Base-by-base conservation (phyloP, 1,140 invertebrate genomes). In the Hetaerina americana region DNA sequence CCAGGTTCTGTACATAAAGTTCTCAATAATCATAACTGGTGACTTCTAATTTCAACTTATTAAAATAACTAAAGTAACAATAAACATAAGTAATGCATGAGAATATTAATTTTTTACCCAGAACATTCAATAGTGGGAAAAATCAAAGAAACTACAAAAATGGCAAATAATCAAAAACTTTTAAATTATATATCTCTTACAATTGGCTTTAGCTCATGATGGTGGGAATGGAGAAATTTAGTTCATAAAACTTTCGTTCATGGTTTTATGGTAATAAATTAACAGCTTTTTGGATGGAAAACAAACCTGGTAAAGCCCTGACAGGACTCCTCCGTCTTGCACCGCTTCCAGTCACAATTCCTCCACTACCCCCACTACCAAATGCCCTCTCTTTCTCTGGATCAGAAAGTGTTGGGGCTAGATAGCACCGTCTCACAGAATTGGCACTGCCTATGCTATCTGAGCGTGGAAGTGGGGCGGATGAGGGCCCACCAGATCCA, bases 401-500 rank as follows among this genome's bases (percentile, higher is more conserved):
- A 83, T 95, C 93, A 66, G 92, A 95, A 66, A 95, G 80, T 0
- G 93, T 94, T 26, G 94, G 93, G 18, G 92, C 92, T 72, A 96
- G 81, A 81, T 91, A 95, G 77, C 95, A 95, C 72, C 93, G 86
- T n/a, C 40, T 57, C 2, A 57, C 40, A 0, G 92, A 90, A 1
- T 90, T 87, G 72, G 82, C 84, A 78, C 91, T 93, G 29, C 90
- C 92, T 49, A 93, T 90, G 72, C 92, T 93, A 77, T 92, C 90
- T 0, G 90, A 92, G 74, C 89, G 83, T 18, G 89, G 84, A 22
- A 89, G 66, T 76, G 76, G 25, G 18, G 25, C 27, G n/a, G 25
- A 28, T 5, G 67, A 68, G 15, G 25, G 25, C 12, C 67, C 67
- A 3, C 40, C 40, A 18, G 40, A 57, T 18, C 40, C 40, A 12